A percentile compares a stretch with the other conserved stretches of the same genome.
These are phyloP conservation scores for Tyrannus savana DNA, from an alignment of 2,113 vertebrate genomes.

Conservation along the genomic window DNA sequence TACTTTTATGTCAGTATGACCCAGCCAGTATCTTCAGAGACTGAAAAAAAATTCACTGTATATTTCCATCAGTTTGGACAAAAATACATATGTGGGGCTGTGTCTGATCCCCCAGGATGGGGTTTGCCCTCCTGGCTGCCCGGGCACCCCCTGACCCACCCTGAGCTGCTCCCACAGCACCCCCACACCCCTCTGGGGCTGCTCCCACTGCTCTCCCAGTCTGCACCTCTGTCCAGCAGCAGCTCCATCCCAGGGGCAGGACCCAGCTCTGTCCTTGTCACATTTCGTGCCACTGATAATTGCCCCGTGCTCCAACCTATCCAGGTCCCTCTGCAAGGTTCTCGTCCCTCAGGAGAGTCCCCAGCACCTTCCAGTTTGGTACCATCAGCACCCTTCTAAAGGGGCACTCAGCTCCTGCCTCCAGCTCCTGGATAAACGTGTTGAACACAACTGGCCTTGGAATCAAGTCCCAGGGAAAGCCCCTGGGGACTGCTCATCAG, in stretches of 20 bases:
- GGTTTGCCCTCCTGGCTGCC: not conserved
- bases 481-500: not conserved
- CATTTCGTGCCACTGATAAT: not conserved
- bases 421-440: not conserved
- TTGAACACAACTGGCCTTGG: not conserved
- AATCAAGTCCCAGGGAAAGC: not conserved
- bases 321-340: not conserved
- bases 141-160: not conserved
- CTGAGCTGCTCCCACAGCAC: not conserved
- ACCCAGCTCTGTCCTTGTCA: not conserved
- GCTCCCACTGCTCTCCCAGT: not conserved
- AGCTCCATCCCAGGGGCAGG: not conserved
- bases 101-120: not conserved
- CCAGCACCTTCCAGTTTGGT: not conserved
- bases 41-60: not conserved
- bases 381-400: not conserved
- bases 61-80: not conserved
- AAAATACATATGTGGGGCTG: not conserved
- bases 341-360: not conserved
- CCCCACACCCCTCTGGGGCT: not conserved
- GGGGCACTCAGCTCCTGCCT: not conserved
- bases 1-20: not conserved
- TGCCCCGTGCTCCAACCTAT: rapidly evolving
- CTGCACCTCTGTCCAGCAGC: rapidly evolving
- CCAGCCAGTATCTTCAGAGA: not conserved